Evolutionary conservation across 2,888 invertebrate species (phyloP), one percentile per base, ranked within the genome.

Genomic region (Cephus pygmeus): DNA sequence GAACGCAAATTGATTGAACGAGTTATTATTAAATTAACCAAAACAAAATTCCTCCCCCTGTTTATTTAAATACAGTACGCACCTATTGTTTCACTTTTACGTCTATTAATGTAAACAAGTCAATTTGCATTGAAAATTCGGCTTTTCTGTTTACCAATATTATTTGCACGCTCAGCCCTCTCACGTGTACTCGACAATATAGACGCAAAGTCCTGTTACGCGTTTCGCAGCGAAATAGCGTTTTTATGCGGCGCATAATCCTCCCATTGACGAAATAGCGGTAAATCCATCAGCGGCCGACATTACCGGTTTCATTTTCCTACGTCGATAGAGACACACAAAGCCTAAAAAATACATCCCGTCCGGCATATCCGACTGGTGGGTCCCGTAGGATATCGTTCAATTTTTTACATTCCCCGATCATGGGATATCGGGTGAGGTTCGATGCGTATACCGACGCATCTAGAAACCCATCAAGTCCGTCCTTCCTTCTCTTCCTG

Each of bases 241-340:
- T 89, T 90, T 91, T 91, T 91, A 91, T 91, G 87, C 90, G 84
- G 81, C 86, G 91, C 89, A 91, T 91, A 91, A 91, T 91, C 87
- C 87, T 79, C 82, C 89, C 88, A 91, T 91, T 89, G 85, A 85
- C 76, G 81, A 84, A 89, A 90, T 88, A 88, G 88, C 84, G 82
- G 84, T 81, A 85, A 88, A 90, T 90, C 89, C 87, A 88, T 90
- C 90, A 90, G 90, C 89, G 90, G 89, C 88, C 82, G 82, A 84
- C 88, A 89, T 88, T 89, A 87, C 88, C 88, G 89, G 86, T 87
- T 87, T 88, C 88, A 90, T 89, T 89, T 89, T 90, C 87, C 87
- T 86, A 87, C 85, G 85, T 84, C 87, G 88, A 89, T 85, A 85
- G 84, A 87, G 85, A 85, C 81, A 84, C 85, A 86, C 87, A 87